These are phyloP conservation scores for Delichon dasypus DNA, from an alignment of 2,797 vertebrate species.

Conservation along the genomic window DNA sequence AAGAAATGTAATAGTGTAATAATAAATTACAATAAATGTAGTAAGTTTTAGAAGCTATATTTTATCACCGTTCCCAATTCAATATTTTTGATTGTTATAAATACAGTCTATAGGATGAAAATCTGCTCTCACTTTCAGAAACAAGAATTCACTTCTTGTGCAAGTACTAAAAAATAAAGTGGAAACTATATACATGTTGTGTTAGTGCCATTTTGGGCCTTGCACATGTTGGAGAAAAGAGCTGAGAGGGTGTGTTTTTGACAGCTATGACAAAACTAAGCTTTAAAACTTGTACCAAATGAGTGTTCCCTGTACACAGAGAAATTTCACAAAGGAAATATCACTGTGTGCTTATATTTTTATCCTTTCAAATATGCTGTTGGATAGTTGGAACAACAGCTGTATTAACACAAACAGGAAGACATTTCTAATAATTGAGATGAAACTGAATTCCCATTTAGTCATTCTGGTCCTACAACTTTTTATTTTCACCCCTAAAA, in stretches of 20 bases:
- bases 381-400: not conserved
- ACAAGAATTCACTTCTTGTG: not conserved
- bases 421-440: not conserved
- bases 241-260: not conserved
- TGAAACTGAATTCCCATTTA: not conserved
- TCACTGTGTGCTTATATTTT: not conserved
- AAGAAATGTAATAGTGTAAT: not conserved
- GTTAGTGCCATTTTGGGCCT: not conserved
- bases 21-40: not conserved
- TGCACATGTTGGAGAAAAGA: not conserved
- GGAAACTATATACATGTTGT: not conserved
- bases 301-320: not conserved
- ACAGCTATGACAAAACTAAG: not conserved
- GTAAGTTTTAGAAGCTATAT: not conserved
- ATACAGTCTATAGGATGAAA: not conserved
- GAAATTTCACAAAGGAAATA: not conserved
- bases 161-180: not conserved
- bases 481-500: not conserved
- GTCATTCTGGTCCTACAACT: not conserved
- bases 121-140: not conserved
- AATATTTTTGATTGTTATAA: not conserved
- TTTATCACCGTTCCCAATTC: not conserved
- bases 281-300: not conserved
- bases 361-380: not conserved
- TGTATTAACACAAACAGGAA: not conserved